Evolutionary conservation across 2,888 invertebrate genomes (phyloP).

Genomic region (Rhingia campestris): DNA sequence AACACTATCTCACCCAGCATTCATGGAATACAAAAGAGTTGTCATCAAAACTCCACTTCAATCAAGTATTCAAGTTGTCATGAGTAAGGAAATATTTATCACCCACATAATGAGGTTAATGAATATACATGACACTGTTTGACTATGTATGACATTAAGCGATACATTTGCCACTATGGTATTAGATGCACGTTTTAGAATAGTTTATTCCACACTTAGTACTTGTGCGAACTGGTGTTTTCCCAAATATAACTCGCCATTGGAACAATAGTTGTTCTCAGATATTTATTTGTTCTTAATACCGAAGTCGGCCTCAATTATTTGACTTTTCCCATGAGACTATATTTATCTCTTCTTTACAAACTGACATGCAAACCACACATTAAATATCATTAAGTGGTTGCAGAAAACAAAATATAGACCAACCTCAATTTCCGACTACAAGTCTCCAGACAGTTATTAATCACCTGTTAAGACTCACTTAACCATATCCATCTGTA

Average conservation of each 20-base stretch:
- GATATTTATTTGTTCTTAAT: conserved; percentile 11
- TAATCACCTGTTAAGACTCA: conserved; percentile 1
- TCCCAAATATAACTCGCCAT: conserved; percentile 16
- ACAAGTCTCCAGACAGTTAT: background rate
- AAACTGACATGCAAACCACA: conserved; percentile 28
- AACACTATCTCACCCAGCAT: background rate
- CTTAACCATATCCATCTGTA: background rate
- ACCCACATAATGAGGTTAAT: conserved; percentile 11
- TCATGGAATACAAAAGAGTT: conserved; percentile 19
- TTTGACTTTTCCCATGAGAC: background rate
- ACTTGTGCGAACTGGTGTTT: background rate
- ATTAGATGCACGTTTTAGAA: background rate
- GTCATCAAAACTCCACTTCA: conserved; percentile 3
- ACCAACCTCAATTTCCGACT: conserved; percentile 31
- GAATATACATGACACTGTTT: conserved; percentile 21
- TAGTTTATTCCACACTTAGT: conserved; percentile 6
- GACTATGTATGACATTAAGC: background rate
- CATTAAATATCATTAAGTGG: conserved; percentile 36
- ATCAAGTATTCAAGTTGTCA: conserved; percentile 13
- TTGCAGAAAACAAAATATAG: conserved; percentile 11
- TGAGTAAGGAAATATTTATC: conserved; percentile 36
- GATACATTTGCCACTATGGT: background rate
- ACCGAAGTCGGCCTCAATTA: conserved; percentile 21
- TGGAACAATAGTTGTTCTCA: conserved; percentile 36
- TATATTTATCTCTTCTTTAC: conserved; percentile 7